phyloP scores from a whole-genome alignment of 1,140 invertebrate genomes.

The Gryon sp. region DNA sequence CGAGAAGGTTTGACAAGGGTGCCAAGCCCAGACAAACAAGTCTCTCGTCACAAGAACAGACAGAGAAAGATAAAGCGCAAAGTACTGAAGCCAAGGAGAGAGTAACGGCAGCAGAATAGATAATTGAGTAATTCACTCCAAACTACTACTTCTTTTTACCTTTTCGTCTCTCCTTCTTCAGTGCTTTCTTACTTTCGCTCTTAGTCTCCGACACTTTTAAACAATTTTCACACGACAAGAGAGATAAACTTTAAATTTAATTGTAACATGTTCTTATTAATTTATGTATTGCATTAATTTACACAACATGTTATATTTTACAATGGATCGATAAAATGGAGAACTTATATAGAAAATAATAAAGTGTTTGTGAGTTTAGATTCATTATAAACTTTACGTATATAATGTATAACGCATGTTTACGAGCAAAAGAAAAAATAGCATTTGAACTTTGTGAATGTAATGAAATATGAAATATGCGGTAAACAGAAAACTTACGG shows the following conservation, averaged over 20 bases:
- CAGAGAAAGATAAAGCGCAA: constrained; percentile 48
- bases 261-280: constrained; percentile 25
- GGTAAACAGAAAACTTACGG: no score
- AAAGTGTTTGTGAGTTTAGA: no score
- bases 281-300: constrained; percentile 7
- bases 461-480: no score
- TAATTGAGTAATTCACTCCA: constrained; percentile 59
- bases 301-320: no score
- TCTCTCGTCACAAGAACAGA: constrained; percentile 50
- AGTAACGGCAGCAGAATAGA: constrained; percentile 40
- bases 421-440: no score
- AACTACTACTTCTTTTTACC: no score
- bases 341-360: no score
- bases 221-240: background rate
- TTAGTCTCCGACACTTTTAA: constrained; percentile 15
- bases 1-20: constrained; percentile 55
- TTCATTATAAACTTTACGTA: no score
- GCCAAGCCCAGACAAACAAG: constrained; percentile 63
- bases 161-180: no score
- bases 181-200: constrained; percentile 27
- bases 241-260: constrained; percentile 19
- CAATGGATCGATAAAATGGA: no score
- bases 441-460: no score
- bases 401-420: no score
- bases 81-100: constrained; percentile 45